Evolutionary conservation across 2,888 invertebrate genomes (phyloP), one percentile per base, ranked within the genome.

Genomic region (Auanema freiburgensis): DNA sequence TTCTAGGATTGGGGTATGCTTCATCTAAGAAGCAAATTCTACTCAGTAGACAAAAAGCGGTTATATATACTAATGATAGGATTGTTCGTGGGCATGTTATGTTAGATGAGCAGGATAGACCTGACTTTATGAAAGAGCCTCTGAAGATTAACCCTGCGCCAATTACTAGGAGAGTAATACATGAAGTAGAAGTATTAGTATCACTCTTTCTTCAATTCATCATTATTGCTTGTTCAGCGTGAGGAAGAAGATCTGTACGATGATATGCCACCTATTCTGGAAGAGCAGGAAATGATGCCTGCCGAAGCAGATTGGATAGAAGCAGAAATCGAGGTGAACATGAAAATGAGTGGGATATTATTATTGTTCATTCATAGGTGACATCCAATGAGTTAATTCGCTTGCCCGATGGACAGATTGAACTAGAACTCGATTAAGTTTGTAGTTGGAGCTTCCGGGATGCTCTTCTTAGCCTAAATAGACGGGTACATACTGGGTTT

Each of bases 251-350:
- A 66, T n/a, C 57, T 61, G 0, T 25, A 59, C 11, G 64, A 66
- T 40, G 66, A 68, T 0, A 64, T 61, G 21, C 63, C 65, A 25
- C 66, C 69, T 5, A 43, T 67, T 14, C 25, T 72, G 11, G 64
- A 67, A 8, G 42, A 41, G 44, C 58, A 66, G 43, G 50, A 55
- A 14, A 14, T 51, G 14, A 43, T 67, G 43, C 46, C 33, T 11
- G 41, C 44, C 11, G 52, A 42, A n/a, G 42, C 25, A 16, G 70
- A 71, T 44, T 74, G 74, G 71, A 64, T 70, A n/a, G 69, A 71
- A 40, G 42, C 55, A 2, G 75, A 74, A 49, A 62, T 72, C 16
- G 72, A 70, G 57, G 72, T 74, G 16, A 56, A n/a, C n/a, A n/a
- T n/a, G n/a, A n/a, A n/a, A n/a, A n/a, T n/a, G n/a, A 58, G 40